Evolutionary conservation across 1,140 invertebrate genomes (phyloP).

Genomic region (Colletes latitarsis): DNA sequence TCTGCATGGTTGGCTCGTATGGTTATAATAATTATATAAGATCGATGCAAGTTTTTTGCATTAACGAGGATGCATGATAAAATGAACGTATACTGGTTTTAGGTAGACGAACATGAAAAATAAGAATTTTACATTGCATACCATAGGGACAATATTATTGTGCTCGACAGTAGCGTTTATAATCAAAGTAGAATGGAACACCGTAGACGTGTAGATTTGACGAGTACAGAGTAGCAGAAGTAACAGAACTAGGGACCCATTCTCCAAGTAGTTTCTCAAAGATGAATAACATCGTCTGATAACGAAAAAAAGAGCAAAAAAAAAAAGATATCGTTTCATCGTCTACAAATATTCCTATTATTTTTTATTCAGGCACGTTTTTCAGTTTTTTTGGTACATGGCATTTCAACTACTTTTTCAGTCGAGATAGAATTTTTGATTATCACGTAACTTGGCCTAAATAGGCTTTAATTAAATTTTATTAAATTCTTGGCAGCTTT

Average conservation of each 20-base stretch:
- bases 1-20: slow-evolving; percentile 38
- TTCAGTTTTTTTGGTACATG: neutral
- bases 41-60: slow-evolving; percentile 23
- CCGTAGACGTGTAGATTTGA: slow-evolving; percentile 47
- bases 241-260: slow-evolving; percentile 51
- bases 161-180: slow-evolving; percentile 64
- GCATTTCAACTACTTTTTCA: slow-evolving; percentile 6
- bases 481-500: slow-evolving; percentile 47
- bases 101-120: slow-evolving; percentile 39
- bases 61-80: slow-evolving; percentile 33
- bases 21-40: slow-evolving; percentile 29
- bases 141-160: slow-evolving; percentile 66
- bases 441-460: slow-evolving; percentile 47
- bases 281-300: neutral
- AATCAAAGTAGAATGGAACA: slow-evolving; percentile 67
- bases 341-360: slow-evolving; percentile 15
- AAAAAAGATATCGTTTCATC: neutral
- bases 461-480: slow-evolving; percentile 42
- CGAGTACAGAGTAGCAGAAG: slow-evolving; percentile 32
- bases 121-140: slow-evolving; percentile 58
- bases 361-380: neutral
- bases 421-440: neutral
- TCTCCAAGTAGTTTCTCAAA: slow-evolving; percentile 44
- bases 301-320: neutral
- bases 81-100: slow-evolving; percentile 41